These are phyloP conservation scores for Lacerta bilineata DNA, from an alignment of 2,797 vertebrate genomes.

Conservation along the genomic window DNA sequence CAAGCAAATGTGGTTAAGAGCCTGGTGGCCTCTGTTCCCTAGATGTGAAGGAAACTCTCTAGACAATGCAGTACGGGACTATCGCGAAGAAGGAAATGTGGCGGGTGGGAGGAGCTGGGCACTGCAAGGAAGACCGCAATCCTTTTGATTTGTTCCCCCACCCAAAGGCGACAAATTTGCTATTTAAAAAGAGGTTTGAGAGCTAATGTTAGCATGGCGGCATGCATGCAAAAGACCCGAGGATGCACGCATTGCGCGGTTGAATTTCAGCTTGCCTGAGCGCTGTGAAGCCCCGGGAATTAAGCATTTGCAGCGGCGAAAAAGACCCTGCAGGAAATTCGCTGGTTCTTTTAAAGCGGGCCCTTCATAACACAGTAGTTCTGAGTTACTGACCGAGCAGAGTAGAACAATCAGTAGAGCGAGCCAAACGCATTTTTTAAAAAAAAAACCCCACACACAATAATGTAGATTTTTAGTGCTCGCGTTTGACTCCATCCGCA, in stretches of 20 bases:
- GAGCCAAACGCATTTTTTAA: too few species aligned
- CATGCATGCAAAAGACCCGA: not conserved
- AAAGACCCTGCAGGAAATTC: not conserved
- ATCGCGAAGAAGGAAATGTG: not conserved
- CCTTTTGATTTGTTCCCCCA: too few species aligned
- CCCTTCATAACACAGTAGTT: too few species aligned
- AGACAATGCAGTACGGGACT: not conserved
- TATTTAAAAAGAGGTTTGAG: not conserved
- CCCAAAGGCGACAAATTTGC: too few species aligned
- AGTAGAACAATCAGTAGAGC: too few species aligned
- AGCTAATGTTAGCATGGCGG: not conserved
- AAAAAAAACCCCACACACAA: too few species aligned
- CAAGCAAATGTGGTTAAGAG: not conserved
- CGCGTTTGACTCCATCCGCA: not conserved
- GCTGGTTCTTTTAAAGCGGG: too few species aligned
- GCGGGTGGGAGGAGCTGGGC: not conserved
- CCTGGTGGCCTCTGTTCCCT: not conserved
- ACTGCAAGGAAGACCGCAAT: not conserved
- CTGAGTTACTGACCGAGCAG: too few species aligned
- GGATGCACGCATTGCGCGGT: not conserved
- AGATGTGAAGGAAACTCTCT: too few species aligned
- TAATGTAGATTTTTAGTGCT: too few species aligned
- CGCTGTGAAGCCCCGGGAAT: not conserved
- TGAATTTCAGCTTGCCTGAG: not conserved
- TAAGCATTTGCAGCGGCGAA: not conserved